A percentile compares a stretch with the other conserved stretches of the same genome.
phyloP scores from a whole-genome alignment of 2,113 vertebrate species.

The Motacilla alba region DNA sequence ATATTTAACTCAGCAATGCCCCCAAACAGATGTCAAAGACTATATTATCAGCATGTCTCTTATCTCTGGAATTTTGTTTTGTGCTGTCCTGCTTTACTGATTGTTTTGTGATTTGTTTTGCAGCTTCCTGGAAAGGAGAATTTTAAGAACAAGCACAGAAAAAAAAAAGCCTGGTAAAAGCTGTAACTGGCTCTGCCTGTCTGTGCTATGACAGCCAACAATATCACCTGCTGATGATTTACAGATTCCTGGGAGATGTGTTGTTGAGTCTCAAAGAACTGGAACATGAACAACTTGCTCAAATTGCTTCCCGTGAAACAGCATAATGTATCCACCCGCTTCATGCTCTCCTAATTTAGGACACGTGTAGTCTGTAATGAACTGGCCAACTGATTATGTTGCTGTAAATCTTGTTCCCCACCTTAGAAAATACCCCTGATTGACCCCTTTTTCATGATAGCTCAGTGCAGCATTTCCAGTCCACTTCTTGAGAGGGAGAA shows the following conservation, averaged over 20 bases:
- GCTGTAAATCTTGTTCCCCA: conserved; percentile 20
- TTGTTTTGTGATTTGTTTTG: conserved; percentile 28
- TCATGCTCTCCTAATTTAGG: conserved; percentile 17
- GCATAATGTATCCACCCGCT: neutral
- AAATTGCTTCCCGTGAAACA: neutral
- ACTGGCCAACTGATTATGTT: neutral
- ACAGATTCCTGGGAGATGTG: conserved; percentile 29
- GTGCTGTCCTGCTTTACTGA: neutral
- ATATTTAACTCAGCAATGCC: conserved; percentile 3
- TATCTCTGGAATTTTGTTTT: conserved; percentile 52
- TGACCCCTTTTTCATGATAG: neutral
- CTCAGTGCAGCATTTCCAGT: neutral
- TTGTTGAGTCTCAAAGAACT: conserved; percentile 28
- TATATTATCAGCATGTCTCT: conserved; percentile 2
- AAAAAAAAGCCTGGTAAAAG: neutral
- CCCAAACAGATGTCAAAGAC: conserved; percentile 13
- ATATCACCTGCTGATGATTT: conserved; percentile 49
- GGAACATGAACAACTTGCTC: neutral
- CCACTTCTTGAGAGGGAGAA: neutral
- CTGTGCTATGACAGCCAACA: neutral
- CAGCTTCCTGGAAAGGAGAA: conserved; percentile 2
- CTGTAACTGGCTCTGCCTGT: neutral
- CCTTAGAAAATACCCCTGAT: conserved; percentile 2
- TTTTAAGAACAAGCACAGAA: neutral
- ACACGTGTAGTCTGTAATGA: neutral